Base-by-base conservation (phyloP, 2,797 vertebrate species). In the Sebastolobus alascanus region DNA sequence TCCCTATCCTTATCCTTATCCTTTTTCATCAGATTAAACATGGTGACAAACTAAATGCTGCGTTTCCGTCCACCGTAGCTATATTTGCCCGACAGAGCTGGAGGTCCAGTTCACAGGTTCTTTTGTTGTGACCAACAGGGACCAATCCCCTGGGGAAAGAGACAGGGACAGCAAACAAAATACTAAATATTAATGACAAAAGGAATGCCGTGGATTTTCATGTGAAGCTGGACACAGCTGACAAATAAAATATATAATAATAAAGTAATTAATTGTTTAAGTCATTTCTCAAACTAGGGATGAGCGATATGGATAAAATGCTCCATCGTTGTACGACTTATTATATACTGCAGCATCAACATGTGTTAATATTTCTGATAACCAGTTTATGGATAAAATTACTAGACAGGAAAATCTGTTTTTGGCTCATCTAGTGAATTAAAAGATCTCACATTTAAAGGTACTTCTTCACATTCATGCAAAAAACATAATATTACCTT, bases 1-100 rank as follows among this genome's bases (percentile, higher is more conserved):
- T 98, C 97, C 91, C 95, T 96, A 90, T 98, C 97, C 85, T 97
- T 96, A 91, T 98, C 97, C 85, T 97, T 97, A 84, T 98, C 97
- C 85, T 97, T 98, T 86, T 99, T 99, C 89, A 97, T 99, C 79
- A 99, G 90, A 91, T 98, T 97, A 88, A 99, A 99, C 98, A 99
- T 99, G 94, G 85, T 91, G 86, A 50, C 43, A 65, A 31, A 56
- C 66, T 78, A 61, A 67, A 31, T 22, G 10, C 37, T 13, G n/a
- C 37, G 72, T 20, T 82, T 80, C 50, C 61, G 84, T 83, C 83
- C 61, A 37, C 43, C 38, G 65, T 55, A 76, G 73, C 76, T 87
- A 67, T 73, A 65, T 76, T 87, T 38, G 91, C 86, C 90, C 88
- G 64, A 78, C 89, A 88, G 73, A 81, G 58, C 55, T 59, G 59